Percentiles rank a stretch among this genome's conserved stretches.
phyloP scores from a whole-genome alignment of 2,113 vertebrate genomes.

The Platichthys flesus region DNA sequence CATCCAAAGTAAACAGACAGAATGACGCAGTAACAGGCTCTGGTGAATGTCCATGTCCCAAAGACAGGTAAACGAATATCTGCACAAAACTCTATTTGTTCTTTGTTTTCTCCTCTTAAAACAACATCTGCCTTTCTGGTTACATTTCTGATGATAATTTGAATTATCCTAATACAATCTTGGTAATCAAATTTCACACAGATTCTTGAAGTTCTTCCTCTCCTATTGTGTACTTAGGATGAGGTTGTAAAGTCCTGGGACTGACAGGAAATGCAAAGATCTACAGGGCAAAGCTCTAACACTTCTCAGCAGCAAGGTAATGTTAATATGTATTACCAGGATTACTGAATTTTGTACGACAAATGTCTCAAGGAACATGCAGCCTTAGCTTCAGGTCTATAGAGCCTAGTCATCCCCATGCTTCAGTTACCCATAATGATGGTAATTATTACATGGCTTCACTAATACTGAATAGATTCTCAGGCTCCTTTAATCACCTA shows the following conservation, averaged over 20 bases:
- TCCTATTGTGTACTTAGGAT: constrained; percentile 46
- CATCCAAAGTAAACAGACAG: constrained; percentile 19
- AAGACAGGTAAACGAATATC: constrained; percentile 24
- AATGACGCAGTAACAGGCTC: constrained; percentile 5
- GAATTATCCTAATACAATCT: constrained; percentile 55
- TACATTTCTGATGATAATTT: constrained; percentile 57
- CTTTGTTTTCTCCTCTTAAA: constrained; percentile 11
- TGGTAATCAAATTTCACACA: constrained; percentile 66
- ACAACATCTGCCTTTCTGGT: constrained; percentile 51
- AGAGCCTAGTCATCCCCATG: constrained; percentile 75
- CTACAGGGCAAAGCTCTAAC: constrained; percentile 62
- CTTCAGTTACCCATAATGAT: constrained; percentile 93
- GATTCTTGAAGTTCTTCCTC: constrained; percentile 51
- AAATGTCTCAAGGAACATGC: constrained; percentile 81
- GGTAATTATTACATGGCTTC: constrained; percentile 94
- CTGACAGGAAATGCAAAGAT: constrained; percentile 29
- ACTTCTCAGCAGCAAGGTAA: constrained; percentile 65
- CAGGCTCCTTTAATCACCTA: constrained; percentile 80
- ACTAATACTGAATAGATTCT: constrained; percentile 90
- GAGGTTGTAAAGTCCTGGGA: constrained; percentile 65
- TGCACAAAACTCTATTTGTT: constrained; percentile 3
- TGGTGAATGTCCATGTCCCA: constrained; percentile 11
- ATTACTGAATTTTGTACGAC: constrained; percentile 93
- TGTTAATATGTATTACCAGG: constrained; percentile 90
- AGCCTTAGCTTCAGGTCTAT: constrained; percentile 85